Conservation (phyloP, 2,888 invertebrate species). For the Anthoptus insignis region DNA sequence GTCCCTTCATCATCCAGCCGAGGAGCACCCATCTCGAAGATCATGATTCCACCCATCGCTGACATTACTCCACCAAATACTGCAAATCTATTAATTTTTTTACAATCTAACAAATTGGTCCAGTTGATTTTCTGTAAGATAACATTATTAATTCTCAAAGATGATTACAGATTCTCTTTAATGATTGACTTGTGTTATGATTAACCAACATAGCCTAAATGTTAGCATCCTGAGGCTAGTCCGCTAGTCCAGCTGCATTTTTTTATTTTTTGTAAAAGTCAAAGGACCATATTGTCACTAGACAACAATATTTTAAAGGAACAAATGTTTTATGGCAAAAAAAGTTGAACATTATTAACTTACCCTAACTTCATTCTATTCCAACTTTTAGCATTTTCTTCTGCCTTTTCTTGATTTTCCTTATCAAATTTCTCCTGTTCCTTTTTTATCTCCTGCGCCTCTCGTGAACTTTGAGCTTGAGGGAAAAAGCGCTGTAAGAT, state of each 20-base stretch:
- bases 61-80: slow-evolving; percentile 88
- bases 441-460: slow-evolving; percentile 82
- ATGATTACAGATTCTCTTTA: too few species aligned
- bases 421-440: slow-evolving; percentile 86
- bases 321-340: too few species aligned
- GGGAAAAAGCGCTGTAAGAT: slow-evolving; percentile 88
- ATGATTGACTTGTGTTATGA: too few species aligned
- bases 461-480: slow-evolving; percentile 75
- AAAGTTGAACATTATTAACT: too few species aligned
- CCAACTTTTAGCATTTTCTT: slow-evolving; percentile 91
- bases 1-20: slow-evolving; percentile 90
- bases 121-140: background rate
- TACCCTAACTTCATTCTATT: slow-evolving; percentile 91
- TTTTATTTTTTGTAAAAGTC: too few species aligned
- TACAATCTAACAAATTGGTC: background rate
- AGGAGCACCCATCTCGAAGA: slow-evolving; percentile 93
- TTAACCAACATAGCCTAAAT: too few species aligned
- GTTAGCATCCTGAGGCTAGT: too few species aligned
- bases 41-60: slow-evolving; percentile 86
- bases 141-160: too few species aligned
- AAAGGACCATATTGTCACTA: too few species aligned
- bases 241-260: too few species aligned
- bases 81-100: slow-evolving; percentile 74
- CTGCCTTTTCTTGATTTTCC: slow-evolving; percentile 82
- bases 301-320: too few species aligned